Base-by-base conservation (phyloP, 2,888 invertebrate species). In the Linnaemya vulpina region DNA sequence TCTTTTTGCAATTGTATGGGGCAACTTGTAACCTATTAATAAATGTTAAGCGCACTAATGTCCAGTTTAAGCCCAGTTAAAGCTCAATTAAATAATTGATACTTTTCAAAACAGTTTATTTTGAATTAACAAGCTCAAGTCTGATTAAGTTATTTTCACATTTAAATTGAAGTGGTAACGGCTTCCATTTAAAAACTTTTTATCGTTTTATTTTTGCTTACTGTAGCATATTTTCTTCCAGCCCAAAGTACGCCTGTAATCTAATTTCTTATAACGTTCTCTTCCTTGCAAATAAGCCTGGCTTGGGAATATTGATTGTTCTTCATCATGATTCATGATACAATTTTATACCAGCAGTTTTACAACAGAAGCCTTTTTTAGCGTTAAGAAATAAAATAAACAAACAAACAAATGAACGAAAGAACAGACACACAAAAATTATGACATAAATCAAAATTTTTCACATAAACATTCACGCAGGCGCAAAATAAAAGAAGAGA, bases 381-480 rank as follows among this genome's bases (percentile, higher is more conserved):
- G 17, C 53, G 43, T 76, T 62, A 35, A 63, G 46, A 46, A 60
- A 60, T 25, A 76, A 17, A 17, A 10, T 22, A 63, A 43, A 51
- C 30, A 30, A 30, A 30, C n/a, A 46, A 30, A 49, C 30, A 67
- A 5, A 51, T 5, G 5, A 30, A 30, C n/a, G 15, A 30, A 49
- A 17, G 49, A 5, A 20, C 25, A 22, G 17, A 40, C 4, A 13
- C 10, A 46, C 58, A 58, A 30, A 75, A 70, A 63, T 74, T 74
- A 78, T 63, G 81, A 82, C 78, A 78, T 85, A 78, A 81, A 85
- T 85, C 85, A 85, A 58, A 85, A 75, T 58, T 73, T 67, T 76
- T 73, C 68, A 62, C 38, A 62, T 40, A 58, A 76, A 67, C 51
- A 75, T 35, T 75, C 49, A 58, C 20, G 58, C 83, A 78, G 58